Evolutionary conservation across 64 coral and sea anemone genomes (phyloP), one percentile per base, ranked within the genome.

Genomic region (Actinia equina): DNA sequence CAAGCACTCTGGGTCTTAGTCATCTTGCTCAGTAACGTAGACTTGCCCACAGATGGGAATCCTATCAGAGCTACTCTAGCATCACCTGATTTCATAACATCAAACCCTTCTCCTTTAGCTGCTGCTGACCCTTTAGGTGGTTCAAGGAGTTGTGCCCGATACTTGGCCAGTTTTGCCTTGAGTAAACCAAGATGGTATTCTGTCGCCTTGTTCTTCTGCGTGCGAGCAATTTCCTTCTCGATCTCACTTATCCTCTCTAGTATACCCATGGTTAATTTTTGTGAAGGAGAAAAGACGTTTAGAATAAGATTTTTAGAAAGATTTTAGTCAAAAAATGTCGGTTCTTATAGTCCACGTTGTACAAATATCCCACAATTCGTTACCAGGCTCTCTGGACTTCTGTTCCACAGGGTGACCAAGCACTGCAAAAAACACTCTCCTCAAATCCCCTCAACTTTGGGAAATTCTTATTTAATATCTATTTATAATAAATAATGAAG

Each of bases 51-150:
- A 0, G 97, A 99, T 6, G 97, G 97, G 83, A 99, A 99, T 23
- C 97, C 97, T 79, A 99, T 99, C 8, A 99, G 69, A 10, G 97
- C 97, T 17, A 99, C 97, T 86, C 97, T 92, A 46, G 97, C 97
- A 93, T 99, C 97, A 18, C 97, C 97, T 54, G 97, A 99, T 91
- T 99, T 99, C 97, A 99, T 99, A 16, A 99, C 97, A 99, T 99
- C 97, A 67, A 99, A 99, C 2, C 97, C 97, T 82, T 99, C 97
- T 20, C 97, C 97, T 83, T 95, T 92, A 56, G 65, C 91, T 52
- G 71, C 91, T 52, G 71, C 85, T 7, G 93, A 84, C 52, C 86
- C 88, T 22, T 95, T 95, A 6, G 93, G 45, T 42, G 86, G 93
- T 71, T 99, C 97, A 9, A 99, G 86, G 11, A 99, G 86, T 65